Evolutionary conservation across 1,140 invertebrate species (phyloP).

Genomic region (Ostrea edulis): DNA sequence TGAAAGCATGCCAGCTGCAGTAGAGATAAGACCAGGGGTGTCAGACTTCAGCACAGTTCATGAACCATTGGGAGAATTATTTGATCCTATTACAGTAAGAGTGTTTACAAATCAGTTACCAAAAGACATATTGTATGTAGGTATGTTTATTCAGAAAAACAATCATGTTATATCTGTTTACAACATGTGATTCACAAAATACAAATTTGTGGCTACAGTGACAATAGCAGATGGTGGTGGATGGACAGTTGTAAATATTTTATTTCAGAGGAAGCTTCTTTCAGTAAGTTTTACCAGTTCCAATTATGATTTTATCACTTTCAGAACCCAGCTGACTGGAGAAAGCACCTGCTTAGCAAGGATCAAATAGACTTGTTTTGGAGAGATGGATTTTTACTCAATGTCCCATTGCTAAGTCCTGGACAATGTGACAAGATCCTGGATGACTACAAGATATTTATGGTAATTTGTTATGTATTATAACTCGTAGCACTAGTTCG

Average conservation of each 20-base stretch:
- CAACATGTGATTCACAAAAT: too few relatives aligned
- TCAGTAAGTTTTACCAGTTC: too few relatives aligned
- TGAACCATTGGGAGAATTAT: conserved; percentile 64
- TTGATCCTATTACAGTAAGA: conserved; percentile 55
- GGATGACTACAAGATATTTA: conserved; percentile 71
- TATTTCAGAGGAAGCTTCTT: too few relatives aligned
- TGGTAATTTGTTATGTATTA: conserved; percentile 57
- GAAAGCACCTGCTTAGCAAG: conserved; percentile 59
- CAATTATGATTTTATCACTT: background rate
- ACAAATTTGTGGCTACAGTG: too few relatives aligned
- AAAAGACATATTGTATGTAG: too few relatives aligned
- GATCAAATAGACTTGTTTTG: conserved; percentile 68
- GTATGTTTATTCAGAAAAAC: too few relatives aligned
- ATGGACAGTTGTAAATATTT: too few relatives aligned
- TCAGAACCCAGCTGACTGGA: conserved; percentile 66
- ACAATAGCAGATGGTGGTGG: too few relatives aligned
- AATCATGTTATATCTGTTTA: too few relatives aligned
- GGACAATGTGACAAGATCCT: conserved; percentile 73
- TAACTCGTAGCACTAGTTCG: too few relatives aligned
- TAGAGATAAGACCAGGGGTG: conserved; percentile 63
- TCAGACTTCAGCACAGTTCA: conserved; percentile 68
- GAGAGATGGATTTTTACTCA: conserved; percentile 71
- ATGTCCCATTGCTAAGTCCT: conserved; percentile 69
- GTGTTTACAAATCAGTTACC: background rate
- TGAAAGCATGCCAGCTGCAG: conserved; percentile 12